Conservation (phyloP, 1,140 invertebrate genomes). For the Cheumatopsyche charites region DNA sequence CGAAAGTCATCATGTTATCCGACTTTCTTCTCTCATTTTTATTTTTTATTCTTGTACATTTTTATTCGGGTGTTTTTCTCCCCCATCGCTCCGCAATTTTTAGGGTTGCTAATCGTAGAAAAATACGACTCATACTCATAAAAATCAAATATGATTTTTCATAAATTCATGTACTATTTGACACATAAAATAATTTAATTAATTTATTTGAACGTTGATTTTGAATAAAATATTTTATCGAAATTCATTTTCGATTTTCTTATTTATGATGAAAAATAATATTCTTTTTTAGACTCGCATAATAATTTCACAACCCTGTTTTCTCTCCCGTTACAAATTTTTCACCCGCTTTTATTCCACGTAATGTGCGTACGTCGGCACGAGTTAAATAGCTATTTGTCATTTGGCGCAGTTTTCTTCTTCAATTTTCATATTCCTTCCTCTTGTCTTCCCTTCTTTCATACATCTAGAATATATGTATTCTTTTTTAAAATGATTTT, state of each 20-base stretch:
- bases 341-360: constrained; percentile 38
- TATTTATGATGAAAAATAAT: not conserved
- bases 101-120: constrained; percentile 54
- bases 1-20: constrained; percentile 47
- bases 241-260: too few relatives aligned
- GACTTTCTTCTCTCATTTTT: constrained; percentile 50
- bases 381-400: constrained; percentile 50
- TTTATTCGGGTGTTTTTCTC: constrained; percentile 57
- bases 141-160: too few relatives aligned
- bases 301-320: not conserved
- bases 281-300: not conserved
- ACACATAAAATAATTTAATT: too few relatives aligned
- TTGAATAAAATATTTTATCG: too few relatives aligned
- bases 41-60: constrained; percentile 40
- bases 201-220: too few relatives aligned
- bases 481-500: constrained; percentile 46
- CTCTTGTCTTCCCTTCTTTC: constrained; percentile 10
- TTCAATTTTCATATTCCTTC: constrained; percentile 26
- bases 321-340: constrained; percentile 54
- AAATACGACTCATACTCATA: too few relatives aligned
- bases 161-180: too few relatives aligned
- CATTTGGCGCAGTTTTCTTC: constrained; percentile 43
- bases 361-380: constrained; percentile 48
- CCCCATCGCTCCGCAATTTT: constrained; percentile 52
- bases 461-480: not conserved